Evolutionary conservation across 2,113 vertebrate genomes (phyloP), one percentile per base, ranked within the genome.

Genomic region (Epinephelus moara): DNA sequence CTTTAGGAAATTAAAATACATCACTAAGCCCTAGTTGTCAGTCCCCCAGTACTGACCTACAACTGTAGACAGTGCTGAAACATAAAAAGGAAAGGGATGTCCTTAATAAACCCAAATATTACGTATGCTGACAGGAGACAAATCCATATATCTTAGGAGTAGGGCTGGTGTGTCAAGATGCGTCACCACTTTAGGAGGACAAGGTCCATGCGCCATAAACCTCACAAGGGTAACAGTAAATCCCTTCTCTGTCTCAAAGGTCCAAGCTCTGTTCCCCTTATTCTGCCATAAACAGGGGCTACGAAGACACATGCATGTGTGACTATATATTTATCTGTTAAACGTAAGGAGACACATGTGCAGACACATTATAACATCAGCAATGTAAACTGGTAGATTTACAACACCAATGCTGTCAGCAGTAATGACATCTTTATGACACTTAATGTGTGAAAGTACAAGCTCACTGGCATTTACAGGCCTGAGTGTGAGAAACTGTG

Each of bases 191-290:
- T 82, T 14, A 21, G 11, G 3, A 76, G 90, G 75, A 84, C 91
- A 94, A 89, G 49, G 92, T 94, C 81, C 91, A 87, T 0, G 18
- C 4, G 7, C 68, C 80, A 90, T 92, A 92, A 93, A 93, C 73
- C 52, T 78, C 55, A 60, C 55, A 40, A 73, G 73, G 45, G 61
- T 30, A 23, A 76, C 76, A 45, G 23, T 85, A 83, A 87, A 71
- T 66, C 5, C 42, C 18, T 27, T 8, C 13, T 69, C 25, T 9
- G 80, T 87, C 50, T 80, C 84, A 92, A 92, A 93, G 82, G 87
- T 89, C 67, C 56, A 6, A 14, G 6, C 50, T 60, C 47, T 11
- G 42, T 33, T 63, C 17, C 33, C n/a, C 14, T 64, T 79, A 78
- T 74, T 71, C 42, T 69, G 40, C 56, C 62, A 87, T 87, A 82